phyloP scores from a whole-genome alignment of 2,113 vertebrate species.

The Fulica atra region DNA sequence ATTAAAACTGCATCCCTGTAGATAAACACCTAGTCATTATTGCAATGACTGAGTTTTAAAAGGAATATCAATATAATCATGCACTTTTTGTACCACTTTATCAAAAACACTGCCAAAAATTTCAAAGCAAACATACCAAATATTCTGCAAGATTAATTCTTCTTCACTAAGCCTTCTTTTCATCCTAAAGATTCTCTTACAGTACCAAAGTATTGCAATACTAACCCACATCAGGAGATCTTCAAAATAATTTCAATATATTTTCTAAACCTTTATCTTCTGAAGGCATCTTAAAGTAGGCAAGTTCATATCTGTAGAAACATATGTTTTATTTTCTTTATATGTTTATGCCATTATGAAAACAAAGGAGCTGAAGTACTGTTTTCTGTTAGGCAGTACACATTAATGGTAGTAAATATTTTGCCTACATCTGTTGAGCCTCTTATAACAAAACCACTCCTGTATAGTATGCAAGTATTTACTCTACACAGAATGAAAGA shows the following conservation, averaged over 20 bases:
- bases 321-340: conserved; percentile 63
- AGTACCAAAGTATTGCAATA: conserved; percentile 59
- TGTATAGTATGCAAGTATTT: conserved; percentile 75
- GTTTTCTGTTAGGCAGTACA: conserved; percentile 68
- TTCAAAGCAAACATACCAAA: conserved; percentile 56
- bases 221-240: conserved; percentile 60
- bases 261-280: conserved; percentile 66
- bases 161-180: conserved; percentile 36
- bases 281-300: conserved; percentile 73
- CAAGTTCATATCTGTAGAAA: conserved; percentile 51
- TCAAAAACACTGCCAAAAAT: conserved; percentile 47
- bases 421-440: conserved; percentile 71
- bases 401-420: conserved; percentile 75
- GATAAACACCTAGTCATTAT: conserved; percentile 32
- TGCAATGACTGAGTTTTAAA: conserved; percentile 56
- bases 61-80: conserved; percentile 36
- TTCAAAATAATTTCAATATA: conserved; percentile 54
- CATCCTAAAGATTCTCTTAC: conserved; percentile 65
- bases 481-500: conserved; percentile 33
- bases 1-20: conserved; percentile 31
- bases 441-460: conserved; percentile 71
- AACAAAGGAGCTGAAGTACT: conserved; percentile 62
- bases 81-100: conserved; percentile 34
- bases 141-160: conserved; percentile 55
- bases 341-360: conserved; percentile 45